Conservation (phyloP, 35 echinoderm and acorn worm species). For the Hemicentrotus pulcherrimus region DNA sequence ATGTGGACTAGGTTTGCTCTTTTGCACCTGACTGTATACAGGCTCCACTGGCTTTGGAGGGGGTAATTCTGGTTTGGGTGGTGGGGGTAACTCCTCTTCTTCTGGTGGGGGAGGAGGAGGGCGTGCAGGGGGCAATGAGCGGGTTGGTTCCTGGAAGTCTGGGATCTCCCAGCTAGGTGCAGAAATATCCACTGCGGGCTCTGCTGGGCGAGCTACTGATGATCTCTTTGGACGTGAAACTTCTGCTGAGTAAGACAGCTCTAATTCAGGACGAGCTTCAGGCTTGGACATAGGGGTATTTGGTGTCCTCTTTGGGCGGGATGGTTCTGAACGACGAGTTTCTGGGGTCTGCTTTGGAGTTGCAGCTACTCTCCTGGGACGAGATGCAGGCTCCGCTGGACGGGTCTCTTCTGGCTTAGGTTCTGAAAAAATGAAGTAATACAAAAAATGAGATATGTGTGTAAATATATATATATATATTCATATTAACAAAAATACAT, state of each 20-base stretch:
- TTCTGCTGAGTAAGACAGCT: not conserved
- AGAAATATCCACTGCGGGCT: constrained; percentile 30
- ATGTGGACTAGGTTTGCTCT: constrained; percentile 51
- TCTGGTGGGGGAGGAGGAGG: constrained; percentile 49
- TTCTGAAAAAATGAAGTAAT: not conserved
- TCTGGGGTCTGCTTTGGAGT: not conserved
- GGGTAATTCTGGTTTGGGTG: constrained; percentile 23
- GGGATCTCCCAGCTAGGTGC: constrained; percentile 53
- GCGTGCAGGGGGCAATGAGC: not conserved
- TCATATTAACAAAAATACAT: not conserved
- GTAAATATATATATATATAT: not conserved
- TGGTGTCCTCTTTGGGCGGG: not conserved
- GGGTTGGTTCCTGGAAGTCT: constrained; percentile 28
- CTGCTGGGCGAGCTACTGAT: not conserved
- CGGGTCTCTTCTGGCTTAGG: not conserved
- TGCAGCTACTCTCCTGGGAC: not conserved
- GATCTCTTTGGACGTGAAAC: not conserved
- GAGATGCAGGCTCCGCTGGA: not conserved
- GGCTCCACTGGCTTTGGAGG: constrained; percentile 28
- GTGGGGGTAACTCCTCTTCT: not conserved
- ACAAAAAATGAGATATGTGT: not conserved
- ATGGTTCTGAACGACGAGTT: not conserved
- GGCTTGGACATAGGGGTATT: not conserved
- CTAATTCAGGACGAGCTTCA: not conserved
- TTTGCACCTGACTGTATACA: constrained; percentile 54